Evolutionary conservation across 2,888 invertebrate species (phyloP).

Genomic region (Phengaris arion): DNA sequence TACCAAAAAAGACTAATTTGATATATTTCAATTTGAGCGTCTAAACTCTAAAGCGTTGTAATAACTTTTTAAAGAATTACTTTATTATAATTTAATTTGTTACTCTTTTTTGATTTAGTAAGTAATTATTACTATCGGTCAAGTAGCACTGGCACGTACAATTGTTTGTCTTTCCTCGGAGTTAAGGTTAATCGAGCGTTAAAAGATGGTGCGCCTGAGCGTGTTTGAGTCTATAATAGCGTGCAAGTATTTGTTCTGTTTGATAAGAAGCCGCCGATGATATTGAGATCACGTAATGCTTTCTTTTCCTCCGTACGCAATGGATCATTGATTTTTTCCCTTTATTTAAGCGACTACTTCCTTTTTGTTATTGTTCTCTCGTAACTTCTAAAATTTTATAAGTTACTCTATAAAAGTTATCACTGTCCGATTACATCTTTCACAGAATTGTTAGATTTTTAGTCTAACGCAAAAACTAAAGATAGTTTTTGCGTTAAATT

Average conservation of each 20-base stretch:
- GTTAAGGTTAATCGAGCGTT: slow-evolving; percentile 16
- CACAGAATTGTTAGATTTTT: neutral
- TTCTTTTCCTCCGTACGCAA: slow-evolving; percentile 22
- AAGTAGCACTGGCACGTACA: neutral
- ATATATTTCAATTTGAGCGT: no score
- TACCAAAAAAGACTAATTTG: no score
- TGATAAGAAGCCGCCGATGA: slow-evolving; percentile 25
- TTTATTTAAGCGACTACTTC: neutral
- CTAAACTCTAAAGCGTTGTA: neutral
- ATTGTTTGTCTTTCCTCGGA: slow-evolving; percentile 10
- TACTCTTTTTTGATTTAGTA: neutral
- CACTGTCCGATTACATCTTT: neutral
- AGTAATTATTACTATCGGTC: neutral
- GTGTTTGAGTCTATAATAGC: slow-evolving; percentile 14
- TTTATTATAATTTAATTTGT: no score
- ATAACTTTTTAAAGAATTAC: neutral
- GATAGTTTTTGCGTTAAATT: slow-evolving; percentile 31
- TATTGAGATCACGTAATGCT: slow-evolving; percentile 8
- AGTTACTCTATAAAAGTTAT: neutral
- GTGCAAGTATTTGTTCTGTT: slow-evolving; percentile 27
- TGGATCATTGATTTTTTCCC: neutral
- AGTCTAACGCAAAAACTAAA: neutral
- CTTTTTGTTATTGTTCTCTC: neutral
- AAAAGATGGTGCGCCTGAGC: slow-evolving; percentile 16
- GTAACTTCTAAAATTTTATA: no score